phyloP scores from a whole-genome alignment of 2,888 invertebrate genomes.

The Mythimna loreyi region DNA sequence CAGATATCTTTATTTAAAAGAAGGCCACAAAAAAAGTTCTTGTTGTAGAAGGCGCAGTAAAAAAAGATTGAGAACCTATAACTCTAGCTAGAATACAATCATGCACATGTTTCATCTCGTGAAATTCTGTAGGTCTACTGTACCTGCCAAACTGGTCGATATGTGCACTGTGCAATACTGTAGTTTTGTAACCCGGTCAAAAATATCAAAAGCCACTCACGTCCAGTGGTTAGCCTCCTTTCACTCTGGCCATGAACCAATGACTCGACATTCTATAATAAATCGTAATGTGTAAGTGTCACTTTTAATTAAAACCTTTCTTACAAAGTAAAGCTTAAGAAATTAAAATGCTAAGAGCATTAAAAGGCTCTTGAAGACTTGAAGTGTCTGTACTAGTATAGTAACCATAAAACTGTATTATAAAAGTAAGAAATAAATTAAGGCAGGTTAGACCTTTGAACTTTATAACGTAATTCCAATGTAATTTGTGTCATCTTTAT shows the following conservation, averaged over 20 bases:
- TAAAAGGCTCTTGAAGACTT: constrained; percentile 10
- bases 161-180: constrained; percentile 4
- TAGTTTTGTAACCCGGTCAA: constrained; percentile 23
- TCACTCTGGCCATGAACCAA: constrained; percentile 49
- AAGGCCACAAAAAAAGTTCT: too few relatives aligned
- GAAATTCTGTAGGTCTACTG: too few relatives aligned
- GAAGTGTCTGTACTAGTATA: constrained; percentile 12
- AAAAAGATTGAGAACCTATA: too few relatives aligned
- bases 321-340: background rate
- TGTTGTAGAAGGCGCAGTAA: too few relatives aligned
- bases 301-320: constrained; percentile 13
- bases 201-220: constrained; percentile 9
- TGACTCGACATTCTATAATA: constrained; percentile 17
- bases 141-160: background rate
- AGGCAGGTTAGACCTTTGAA: constrained; percentile 42
- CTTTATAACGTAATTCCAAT: constrained; percentile 33
- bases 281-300: constrained; percentile 8
- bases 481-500: constrained; percentile 38
- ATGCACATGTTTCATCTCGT: background rate
- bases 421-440: constrained; percentile 35
- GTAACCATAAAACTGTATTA: constrained; percentile 29
- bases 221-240: constrained; percentile 35
- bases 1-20: too few relatives aligned
- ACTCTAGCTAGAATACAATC: background rate
- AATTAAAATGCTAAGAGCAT: constrained; percentile 25